Conservation (phyloP, 2,888 invertebrate genomes). For the Ophion ellenae region DNA sequence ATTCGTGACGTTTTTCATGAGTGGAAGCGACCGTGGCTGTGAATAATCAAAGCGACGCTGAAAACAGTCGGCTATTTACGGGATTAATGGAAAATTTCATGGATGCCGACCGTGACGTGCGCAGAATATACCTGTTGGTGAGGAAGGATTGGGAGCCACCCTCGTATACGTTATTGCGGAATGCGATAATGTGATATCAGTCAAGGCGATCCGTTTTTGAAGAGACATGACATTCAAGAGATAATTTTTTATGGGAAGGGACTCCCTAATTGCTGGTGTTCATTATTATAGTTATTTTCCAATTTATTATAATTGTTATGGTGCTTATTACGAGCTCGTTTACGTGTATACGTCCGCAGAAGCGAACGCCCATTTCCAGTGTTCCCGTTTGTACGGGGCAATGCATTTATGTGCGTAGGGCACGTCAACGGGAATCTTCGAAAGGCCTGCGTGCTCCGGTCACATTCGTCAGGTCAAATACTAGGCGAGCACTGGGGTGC, state of each 20-base stretch:
- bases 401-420: slow-evolving; percentile 55
- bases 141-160: not conserved
- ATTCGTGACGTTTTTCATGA: not conserved
- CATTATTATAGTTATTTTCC: not conserved
- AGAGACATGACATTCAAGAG: not conserved
- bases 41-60: not conserved
- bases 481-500: slow-evolving; percentile 65
- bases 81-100: not conserved
- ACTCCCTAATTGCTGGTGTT: not conserved
- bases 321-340: not conserved
- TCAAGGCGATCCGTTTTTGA: not conserved
- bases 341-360: slow-evolving; percentile 1
- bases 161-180: not conserved
- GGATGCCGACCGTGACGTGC: not conserved
- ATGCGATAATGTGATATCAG: not conserved
- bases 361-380: slow-evolving; percentile 17
- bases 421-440: slow-evolving; percentile 45
- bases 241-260: not conserved
- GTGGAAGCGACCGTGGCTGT: not conserved
- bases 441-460: slow-evolving; percentile 74
- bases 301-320: not conserved
- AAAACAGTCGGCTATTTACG: not conserved
- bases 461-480: slow-evolving; percentile 76
- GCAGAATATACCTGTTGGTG: not conserved
- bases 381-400: slow-evolving; percentile 41